phyloP scores from a whole-genome alignment of 2,113 vertebrate species.

The Ploceus nigricollis region DNA sequence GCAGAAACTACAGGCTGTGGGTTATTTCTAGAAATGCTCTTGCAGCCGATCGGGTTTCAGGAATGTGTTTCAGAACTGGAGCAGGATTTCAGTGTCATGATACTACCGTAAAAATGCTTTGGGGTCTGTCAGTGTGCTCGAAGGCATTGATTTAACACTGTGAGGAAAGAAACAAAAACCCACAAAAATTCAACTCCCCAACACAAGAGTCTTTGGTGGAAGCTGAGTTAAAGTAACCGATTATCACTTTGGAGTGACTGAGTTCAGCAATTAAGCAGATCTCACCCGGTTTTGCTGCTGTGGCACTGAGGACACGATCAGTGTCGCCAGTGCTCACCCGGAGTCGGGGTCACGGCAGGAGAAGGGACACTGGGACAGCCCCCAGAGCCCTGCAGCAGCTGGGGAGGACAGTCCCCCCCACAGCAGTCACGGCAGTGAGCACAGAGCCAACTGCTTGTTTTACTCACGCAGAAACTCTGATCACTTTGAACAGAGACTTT shows the following conservation, averaged over 20 bases:
- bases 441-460: neutral
- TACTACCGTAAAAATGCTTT: neutral
- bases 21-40: neutral
- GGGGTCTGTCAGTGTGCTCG: conserved; percentile 12
- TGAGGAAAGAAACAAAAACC: neutral
- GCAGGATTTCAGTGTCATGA: neutral
- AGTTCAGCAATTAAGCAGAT: neutral
- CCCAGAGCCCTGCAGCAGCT: neutral
- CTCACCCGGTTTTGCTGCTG: neutral
- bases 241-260: conserved; percentile 5
- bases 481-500: neutral
- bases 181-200: conserved; percentile 10
- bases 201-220: conserved; percentile 62
- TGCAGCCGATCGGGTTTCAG: neutral
- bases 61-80: conserved; percentile 8
- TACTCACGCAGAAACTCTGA: neutral
- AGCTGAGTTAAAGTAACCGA: conserved; percentile 38
- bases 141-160: conserved; percentile 17
- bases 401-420: neutral
- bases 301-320: neutral
- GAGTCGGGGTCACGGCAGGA: neutral
- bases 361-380: neutral
- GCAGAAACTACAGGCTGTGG: neutral
- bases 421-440: accelerated
- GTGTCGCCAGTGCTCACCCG: accelerated